Conservation (phyloP, 2,888 invertebrate species). For the Caenorhabditis zanzibari region DNA sequence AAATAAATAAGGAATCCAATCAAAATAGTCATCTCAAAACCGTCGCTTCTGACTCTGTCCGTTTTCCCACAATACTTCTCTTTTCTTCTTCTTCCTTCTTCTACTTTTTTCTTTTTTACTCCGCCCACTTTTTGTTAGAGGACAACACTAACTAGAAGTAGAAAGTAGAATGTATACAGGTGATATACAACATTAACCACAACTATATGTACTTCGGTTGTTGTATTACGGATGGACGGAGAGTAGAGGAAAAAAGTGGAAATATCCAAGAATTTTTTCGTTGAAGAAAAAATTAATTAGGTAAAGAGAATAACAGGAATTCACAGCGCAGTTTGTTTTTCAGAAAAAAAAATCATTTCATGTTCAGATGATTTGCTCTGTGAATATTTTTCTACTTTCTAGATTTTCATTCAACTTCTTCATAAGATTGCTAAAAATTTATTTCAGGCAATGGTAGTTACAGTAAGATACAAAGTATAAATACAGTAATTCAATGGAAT, state of each 20-base stretch:
- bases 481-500: constrained; percentile 6
- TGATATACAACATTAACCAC: constrained; percentile 52
- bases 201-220: constrained; percentile 9
- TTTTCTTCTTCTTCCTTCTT: constrained; percentile 13
- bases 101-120: constrained; percentile 15
- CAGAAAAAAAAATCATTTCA: background rate
- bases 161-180: constrained; percentile 24
- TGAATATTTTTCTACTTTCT: background rate
- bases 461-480: constrained; percentile 4
- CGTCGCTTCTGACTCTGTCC: constrained; percentile 19
- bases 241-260: background rate
- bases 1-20: constrained; percentile 17
- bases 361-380: background rate
- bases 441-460: too few species aligned
- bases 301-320: constrained; percentile 6
- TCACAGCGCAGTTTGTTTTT: background rate
- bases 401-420: too few species aligned
- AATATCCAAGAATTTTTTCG: constrained; percentile 8
- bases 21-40: constrained; percentile 29
- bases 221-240: constrained; percentile 28
- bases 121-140: constrained; percentile 55
- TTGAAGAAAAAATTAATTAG: background rate
- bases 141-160: constrained; percentile 16
- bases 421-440: too few species aligned
- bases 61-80: constrained; percentile 36